These are phyloP conservation scores for Acronicta aceris DNA, from an alignment of 2,888 invertebrate species.

Conservation along the genomic window DNA sequence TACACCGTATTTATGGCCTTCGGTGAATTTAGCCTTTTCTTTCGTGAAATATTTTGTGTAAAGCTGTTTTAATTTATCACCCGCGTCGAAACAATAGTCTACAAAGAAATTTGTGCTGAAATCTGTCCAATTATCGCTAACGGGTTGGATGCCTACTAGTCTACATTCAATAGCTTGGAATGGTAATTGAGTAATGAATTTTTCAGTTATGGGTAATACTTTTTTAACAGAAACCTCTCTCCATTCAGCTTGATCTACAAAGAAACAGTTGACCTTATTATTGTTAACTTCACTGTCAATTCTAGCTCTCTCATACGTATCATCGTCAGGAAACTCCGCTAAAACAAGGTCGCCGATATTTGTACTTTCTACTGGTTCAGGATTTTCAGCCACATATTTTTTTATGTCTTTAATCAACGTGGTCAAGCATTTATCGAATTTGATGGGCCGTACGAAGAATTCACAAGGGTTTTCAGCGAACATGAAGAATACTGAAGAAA, in stretches of 20 bases:
- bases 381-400: constrained; percentile 65
- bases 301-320: constrained; percentile 81
- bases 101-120: constrained; percentile 87
- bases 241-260: constrained; percentile 91
- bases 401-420: constrained; percentile 79
- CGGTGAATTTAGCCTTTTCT: constrained; percentile 72
- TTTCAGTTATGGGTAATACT: constrained; percentile 83
- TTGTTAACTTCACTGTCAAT: constrained; percentile 73
- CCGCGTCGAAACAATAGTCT: constrained; percentile 76
- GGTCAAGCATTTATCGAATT: constrained; percentile 79
- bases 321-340: constrained; percentile 83
- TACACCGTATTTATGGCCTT: constrained; percentile 85
- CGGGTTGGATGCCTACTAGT: constrained; percentile 86
- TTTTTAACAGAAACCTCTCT: constrained; percentile 74
- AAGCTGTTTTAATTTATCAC: constrained; percentile 77
- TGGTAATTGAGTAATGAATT: constrained; percentile 86
- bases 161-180: constrained; percentile 91
- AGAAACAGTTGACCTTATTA: constrained; percentile 88
- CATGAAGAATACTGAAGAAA: constrained; percentile 80
- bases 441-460: constrained; percentile 85
- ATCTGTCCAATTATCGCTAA: constrained; percentile 84
- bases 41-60: constrained; percentile 80
- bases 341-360: constrained; percentile 82
- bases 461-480: constrained; percentile 80
- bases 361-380: constrained; percentile 60